These are phyloP conservation scores for Thaumetopoea pityocampa DNA, from an alignment of 1,140 invertebrate species.

Conservation along the genomic window DNA sequence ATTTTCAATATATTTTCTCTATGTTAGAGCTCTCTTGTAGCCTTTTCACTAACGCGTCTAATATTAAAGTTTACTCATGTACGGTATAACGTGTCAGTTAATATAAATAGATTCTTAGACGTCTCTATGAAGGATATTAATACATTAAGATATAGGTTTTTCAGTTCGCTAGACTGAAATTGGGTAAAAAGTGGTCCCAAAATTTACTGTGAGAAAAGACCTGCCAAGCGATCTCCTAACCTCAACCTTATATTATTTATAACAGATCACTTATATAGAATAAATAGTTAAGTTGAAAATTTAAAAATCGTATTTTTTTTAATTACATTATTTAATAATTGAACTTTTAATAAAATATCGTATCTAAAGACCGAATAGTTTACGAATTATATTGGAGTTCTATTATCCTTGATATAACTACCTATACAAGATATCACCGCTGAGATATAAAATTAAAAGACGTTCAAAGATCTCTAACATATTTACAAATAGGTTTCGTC, in stretches of 20 bases:
- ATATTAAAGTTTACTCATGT: constrained; percentile 56
- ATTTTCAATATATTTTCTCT: constrained; percentile 30
- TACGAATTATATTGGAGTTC: constrained; percentile 48
- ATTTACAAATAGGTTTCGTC: constrained; percentile 57
- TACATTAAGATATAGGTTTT: constrained; percentile 8
- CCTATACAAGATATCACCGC: constrained; percentile 66
- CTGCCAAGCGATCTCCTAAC: constrained; percentile 30
- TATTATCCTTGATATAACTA: constrained; percentile 36
- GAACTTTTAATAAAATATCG: constrained; percentile 42
- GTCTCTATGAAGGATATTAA: too few species aligned
- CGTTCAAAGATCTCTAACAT: constrained; percentile 37
- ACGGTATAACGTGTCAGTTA: too few species aligned
- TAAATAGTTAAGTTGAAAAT: constrained; percentile 33
- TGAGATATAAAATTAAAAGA: constrained; percentile 60
- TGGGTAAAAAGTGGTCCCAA: constrained; percentile 65
- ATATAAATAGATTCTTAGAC: too few species aligned
- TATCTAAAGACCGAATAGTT: constrained; percentile 39
- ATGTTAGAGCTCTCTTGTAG: constrained; percentile 29
- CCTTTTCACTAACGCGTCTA: constrained; percentile 35
- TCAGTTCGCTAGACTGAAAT: constrained; percentile 25
- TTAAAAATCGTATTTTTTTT: constrained; percentile 30
- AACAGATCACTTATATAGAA: constrained; percentile 46
- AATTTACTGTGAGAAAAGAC: constrained; percentile 70
- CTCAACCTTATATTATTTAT: constrained; percentile 22
- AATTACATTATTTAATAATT: constrained; percentile 12